phyloP scores from a whole-genome alignment of 2,113 vertebrate genomes.

The Oriolus oriolus region DNA sequence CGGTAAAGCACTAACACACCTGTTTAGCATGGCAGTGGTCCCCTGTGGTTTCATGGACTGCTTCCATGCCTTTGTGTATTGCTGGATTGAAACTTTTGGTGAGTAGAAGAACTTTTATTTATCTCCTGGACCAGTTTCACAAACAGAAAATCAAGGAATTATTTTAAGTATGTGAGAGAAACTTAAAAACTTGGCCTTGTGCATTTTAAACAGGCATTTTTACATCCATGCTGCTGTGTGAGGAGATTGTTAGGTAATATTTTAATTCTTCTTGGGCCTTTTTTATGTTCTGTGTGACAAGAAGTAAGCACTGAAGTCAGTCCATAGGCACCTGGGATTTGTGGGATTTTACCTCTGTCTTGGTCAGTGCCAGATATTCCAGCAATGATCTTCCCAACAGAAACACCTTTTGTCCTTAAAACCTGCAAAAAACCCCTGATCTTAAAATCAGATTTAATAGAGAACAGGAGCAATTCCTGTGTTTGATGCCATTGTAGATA shows the following conservation, averaged over 20 bases:
- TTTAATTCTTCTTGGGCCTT: not conserved
- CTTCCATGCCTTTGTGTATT: constrained; percentile 54
- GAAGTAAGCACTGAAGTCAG: not conserved
- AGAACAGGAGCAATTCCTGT: not conserved
- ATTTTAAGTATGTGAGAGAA: not conserved
- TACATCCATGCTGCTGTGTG: not conserved
- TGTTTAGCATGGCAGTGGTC: constrained; percentile 43
- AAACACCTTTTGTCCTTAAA: not conserved
- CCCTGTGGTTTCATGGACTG: constrained; percentile 44
- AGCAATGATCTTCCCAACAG: not conserved
- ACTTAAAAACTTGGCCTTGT: not conserved
- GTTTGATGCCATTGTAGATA: not conserved
- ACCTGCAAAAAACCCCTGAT: not conserved
- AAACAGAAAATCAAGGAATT: not conserved
- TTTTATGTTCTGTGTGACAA: not conserved
- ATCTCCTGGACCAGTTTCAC: constrained; percentile 26
- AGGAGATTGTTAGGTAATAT: not conserved
- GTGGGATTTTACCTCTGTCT: not conserved
- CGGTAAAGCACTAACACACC: constrained; percentile 23
- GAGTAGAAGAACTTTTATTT: constrained; percentile 54
- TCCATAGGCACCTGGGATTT: not conserved
- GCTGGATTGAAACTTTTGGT: constrained; percentile 60
- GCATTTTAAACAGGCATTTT: not conserved
- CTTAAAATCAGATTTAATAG: not conserved
- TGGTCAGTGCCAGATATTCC: not conserved